phyloP scores from a whole-genome alignment of 2,797 vertebrate species.

The Microhierax caerulescens region DNA sequence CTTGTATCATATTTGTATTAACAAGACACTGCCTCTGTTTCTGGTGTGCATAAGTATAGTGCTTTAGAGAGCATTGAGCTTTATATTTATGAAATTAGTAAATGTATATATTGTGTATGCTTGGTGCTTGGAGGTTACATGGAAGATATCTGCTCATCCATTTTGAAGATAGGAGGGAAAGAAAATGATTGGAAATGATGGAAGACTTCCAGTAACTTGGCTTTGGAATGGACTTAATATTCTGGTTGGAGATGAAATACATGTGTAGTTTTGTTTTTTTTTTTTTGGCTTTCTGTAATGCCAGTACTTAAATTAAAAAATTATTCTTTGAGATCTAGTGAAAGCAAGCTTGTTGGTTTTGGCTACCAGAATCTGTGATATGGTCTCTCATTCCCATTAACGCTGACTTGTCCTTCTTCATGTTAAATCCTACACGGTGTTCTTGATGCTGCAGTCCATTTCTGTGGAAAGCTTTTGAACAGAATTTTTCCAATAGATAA shows the following conservation, averaged over 20 bases:
- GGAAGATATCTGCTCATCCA: background rate
- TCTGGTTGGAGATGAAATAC: constrained; percentile 20
- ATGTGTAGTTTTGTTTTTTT: no score
- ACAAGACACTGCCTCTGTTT: background rate
- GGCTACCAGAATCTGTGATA: background rate
- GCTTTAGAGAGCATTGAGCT: background rate
- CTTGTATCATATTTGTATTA: background rate
- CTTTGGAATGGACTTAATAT: background rate
- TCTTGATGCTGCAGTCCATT: background rate
- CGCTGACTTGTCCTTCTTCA: background rate
- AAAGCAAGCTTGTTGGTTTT: constrained; percentile 42
- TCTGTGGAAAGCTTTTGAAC: background rate
- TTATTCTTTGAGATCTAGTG: constrained; percentile 32
- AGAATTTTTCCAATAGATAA: background rate
- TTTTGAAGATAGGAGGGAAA: background rate
- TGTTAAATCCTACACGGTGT: background rate
- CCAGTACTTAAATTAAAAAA: constrained; percentile 24
- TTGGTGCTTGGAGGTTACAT: background rate
- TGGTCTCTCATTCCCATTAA: background rate
- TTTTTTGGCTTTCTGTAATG: constrained; percentile 11
- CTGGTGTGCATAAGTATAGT: background rate
- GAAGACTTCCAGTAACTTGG: background rate
- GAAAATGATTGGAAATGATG: background rate
- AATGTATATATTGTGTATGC: background rate
- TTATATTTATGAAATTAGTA: background rate